These are phyloP conservation scores for Drosophila hydei DNA, from an alignment of 1,140 invertebrate species.

Conservation along the genomic window DNA sequence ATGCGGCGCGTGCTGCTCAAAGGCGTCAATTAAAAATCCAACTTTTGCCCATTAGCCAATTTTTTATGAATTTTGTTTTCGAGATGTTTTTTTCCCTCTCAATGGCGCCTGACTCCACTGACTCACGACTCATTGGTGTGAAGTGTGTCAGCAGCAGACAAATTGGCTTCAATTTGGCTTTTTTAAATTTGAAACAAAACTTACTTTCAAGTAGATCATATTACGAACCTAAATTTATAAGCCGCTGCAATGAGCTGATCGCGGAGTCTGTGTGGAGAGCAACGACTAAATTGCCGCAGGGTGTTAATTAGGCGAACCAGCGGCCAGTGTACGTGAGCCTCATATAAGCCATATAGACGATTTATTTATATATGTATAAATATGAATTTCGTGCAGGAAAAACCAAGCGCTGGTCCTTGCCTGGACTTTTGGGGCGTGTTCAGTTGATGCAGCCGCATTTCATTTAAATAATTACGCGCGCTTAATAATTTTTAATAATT, in stretches of 20 bases:
- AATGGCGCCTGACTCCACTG: conserved; percentile 45
- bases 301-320: conserved; percentile 65
- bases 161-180: conserved; percentile 12
- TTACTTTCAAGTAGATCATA: conserved; percentile 9
- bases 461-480: conserved; percentile 81
- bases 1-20: conserved; percentile 70
- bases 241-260: conserved; percentile 10
- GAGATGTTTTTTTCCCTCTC: conserved; percentile 6
- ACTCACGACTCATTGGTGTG: conserved; percentile 51
- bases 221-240: conserved; percentile 18
- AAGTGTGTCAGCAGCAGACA: conserved; percentile 66
- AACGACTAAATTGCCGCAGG: conserved; percentile 51
- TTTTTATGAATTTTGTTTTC: conserved; percentile 16
- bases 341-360: conserved; percentile 1
- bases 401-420: conserved; percentile 46
- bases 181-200: neutral
- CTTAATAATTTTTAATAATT: conserved; percentile 83
- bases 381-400: conserved; percentile 2
- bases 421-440: conserved; percentile 16
- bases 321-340: conserved; percentile 47
- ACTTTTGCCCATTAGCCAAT: conserved; percentile 62
- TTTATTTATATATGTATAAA: neutral
- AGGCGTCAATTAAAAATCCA: conserved; percentile 72
- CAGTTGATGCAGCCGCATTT: conserved; percentile 55
- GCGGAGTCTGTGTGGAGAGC: conserved; percentile 8